phyloP scores from a whole-genome alignment of 64 coral and sea anemone species.

The Porites lutea region DNA sequence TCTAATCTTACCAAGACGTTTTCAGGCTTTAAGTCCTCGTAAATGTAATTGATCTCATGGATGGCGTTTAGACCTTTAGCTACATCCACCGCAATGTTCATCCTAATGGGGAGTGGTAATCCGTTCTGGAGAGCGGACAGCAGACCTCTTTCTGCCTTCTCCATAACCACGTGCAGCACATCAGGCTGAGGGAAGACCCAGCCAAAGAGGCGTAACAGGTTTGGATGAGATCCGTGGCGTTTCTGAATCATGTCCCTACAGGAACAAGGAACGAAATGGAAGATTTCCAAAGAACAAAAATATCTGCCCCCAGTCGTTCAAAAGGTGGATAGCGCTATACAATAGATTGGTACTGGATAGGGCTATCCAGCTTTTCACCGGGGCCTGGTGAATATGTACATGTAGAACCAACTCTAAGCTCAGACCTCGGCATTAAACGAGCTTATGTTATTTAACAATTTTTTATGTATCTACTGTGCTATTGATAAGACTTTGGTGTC shows the following conservation, averaged over 20 bases:
- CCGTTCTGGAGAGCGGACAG: conserved; percentile 19
- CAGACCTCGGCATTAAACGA: no score
- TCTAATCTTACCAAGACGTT: conserved; percentile 55
- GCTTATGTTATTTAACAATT: no score
- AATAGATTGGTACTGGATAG: no score
- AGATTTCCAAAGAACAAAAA: background rate
- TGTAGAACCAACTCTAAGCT: no score
- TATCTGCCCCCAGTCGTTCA: no score
- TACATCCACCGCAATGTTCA: conserved; percentile 60
- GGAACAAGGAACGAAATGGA: background rate
- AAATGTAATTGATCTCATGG: conserved; percentile 43
- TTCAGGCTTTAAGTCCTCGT: conserved; percentile 62
- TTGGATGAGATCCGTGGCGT: background rate
- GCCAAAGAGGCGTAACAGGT: conserved; percentile 59
- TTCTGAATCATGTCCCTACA: conserved; percentile 54
- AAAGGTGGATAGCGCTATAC: no score
- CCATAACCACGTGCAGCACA: conserved; percentile 56
- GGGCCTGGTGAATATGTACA: no score
- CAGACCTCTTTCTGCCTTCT: conserved; percentile 17
- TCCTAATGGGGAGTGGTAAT: conserved; percentile 24
- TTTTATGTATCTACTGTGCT: no score
- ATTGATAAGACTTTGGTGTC: no score
- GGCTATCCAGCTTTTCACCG: no score
- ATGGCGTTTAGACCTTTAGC: conserved; percentile 60
- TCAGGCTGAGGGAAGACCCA: conserved; percentile 41